Base-by-base conservation (phyloP, 2,113 vertebrate species). In the Peromyscus californicus region DNA sequence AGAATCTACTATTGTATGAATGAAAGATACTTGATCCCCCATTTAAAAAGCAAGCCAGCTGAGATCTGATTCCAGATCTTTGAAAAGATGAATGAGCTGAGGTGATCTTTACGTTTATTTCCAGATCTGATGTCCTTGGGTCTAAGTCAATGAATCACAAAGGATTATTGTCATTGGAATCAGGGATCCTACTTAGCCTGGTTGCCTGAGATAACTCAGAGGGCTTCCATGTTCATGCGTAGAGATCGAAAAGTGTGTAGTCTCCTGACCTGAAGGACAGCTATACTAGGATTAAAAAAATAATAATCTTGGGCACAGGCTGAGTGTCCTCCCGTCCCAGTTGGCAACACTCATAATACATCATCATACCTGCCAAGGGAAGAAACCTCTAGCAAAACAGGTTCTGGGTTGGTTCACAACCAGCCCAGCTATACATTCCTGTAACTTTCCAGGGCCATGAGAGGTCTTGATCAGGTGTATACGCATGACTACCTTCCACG, bases 371-470 rank as follows among this genome's bases (percentile, higher is more conserved):
- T 98, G 92, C 97, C 93, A 93, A 98, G 96, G 98, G 96, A 98
- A 98, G 97, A 98, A 97, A 84, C 97, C 98, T 95, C 88, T 1
- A 98, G 98, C 97, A 95, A 98, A 98, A 98, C 97, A 97, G 97
- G 97, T 98, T 98, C 97, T 76, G 51, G 98, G 97, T 97, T 51
- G 88, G 98, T 98, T 98, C 95, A 97, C 90, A 95, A 97, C 94
- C 92, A 98, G 96, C 92, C 89, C 22, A 92, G 86, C 97, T 97
- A 97, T 96, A 96, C 98, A 98, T 98, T 98, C 98, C 98, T 98
- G 98, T 98, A 98, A 98, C 98, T 98, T 98, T 99, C 98, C 99
- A 98, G 97, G 95, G 96, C 96, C 78, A 65, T 24, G 7, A 1
- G 15, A 82, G 36, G 61, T 39, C 82, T 61, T 24, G 29, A 45